Conservation (phyloP, 2,888 invertebrate genomes). For the Frankliniella fusca region DNA sequence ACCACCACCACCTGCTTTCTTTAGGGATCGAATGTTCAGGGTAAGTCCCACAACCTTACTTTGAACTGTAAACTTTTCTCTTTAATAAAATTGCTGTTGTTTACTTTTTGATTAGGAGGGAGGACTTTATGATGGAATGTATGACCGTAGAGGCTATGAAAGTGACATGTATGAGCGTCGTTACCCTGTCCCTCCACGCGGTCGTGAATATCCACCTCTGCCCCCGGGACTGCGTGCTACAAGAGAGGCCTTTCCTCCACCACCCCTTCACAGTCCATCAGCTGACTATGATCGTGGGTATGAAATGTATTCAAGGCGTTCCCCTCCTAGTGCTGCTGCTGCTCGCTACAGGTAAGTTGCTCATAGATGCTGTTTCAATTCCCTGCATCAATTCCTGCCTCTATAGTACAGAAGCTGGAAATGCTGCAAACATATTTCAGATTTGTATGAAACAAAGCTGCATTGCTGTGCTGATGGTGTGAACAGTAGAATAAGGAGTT, state of each 20-base stretch:
- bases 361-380: background rate
- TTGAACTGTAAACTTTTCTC: too few species aligned
- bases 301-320: conserved; percentile 73
- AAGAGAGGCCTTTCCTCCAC: conserved; percentile 51
- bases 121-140: conserved; percentile 52
- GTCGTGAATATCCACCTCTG: conserved; percentile 41
- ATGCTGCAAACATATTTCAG: too few species aligned
- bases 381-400: too few species aligned
- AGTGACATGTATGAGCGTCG: conserved; percentile 76
- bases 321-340: conserved; percentile 55
- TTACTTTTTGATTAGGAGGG: conserved; percentile 38
- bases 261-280: conserved; percentile 32
- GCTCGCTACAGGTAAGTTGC: conserved; percentile 38
- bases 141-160: conserved; percentile 9
- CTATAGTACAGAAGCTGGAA: too few species aligned
- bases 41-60: conserved; percentile 50
- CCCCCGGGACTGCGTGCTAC: conserved; percentile 46
- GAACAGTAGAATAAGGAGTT: conserved; percentile 5
- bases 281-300: conserved; percentile 37
- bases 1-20: conserved; percentile 81
- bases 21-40: conserved; percentile 88
- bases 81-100: too few species aligned
- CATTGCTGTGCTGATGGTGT: background rate
- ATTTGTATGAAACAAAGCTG: background rate
- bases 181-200: conserved; percentile 52